Conservation (phyloP, 2,113 vertebrate species). For the Atlantisia rogersi region DNA sequence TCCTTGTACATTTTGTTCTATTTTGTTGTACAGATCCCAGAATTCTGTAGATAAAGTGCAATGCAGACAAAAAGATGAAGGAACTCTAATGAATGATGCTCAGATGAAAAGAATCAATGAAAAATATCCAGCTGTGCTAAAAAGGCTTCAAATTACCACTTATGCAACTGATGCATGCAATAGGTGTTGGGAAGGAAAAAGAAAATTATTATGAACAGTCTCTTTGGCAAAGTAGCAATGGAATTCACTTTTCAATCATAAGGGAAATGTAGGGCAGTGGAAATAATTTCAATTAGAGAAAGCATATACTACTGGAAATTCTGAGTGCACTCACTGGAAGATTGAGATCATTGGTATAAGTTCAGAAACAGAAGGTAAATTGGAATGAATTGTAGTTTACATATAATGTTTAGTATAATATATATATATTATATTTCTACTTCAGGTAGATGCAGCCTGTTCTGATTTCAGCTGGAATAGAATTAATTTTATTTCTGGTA, state of each 20-base stretch:
- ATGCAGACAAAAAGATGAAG: slow-evolving; percentile 28
- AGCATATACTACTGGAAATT: slow-evolving; percentile 20
- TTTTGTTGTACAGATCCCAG: slow-evolving; percentile 26
- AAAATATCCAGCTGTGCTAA: slow-evolving; percentile 67
- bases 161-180: slow-evolving; percentile 42
- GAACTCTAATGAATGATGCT: slow-evolving; percentile 61
- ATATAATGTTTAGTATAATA: neutral
- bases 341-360: neutral
- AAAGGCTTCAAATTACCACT: slow-evolving; percentile 61
- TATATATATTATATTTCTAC: neutral
- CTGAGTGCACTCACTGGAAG: slow-evolving; percentile 23
- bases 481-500: too few species aligned
- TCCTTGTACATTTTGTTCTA: slow-evolving; percentile 20
- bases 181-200: slow-evolving; percentile 42
- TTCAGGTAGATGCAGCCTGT: neutral
- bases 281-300: slow-evolving; percentile 55
- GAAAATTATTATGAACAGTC: slow-evolving; percentile 56
- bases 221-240: slow-evolving; percentile 55
- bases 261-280: slow-evolving; percentile 46
- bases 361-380: neutral
- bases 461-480: too few species aligned
- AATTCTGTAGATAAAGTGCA: slow-evolving; percentile 3
- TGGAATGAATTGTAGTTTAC: neutral
- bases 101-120: slow-evolving; percentile 65
- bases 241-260: slow-evolving; percentile 53